Evolutionary conservation across 1,140 invertebrate genomes (phyloP), one percentile per base, ranked within the genome.

Genomic region (Aporrectodea caliginosa): DNA sequence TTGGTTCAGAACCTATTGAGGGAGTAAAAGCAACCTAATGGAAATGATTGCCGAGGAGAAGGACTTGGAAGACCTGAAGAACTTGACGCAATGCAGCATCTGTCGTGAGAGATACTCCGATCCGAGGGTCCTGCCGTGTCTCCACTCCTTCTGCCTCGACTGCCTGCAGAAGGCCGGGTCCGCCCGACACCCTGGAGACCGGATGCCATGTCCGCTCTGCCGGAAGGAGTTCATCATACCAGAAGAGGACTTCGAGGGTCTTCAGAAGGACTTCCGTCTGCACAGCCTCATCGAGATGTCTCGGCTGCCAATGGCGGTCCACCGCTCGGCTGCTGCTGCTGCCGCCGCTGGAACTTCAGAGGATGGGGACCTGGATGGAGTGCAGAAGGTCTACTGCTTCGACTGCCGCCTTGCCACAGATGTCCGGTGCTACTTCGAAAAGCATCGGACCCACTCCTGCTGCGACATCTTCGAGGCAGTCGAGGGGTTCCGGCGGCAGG

Each of bases 101-200:
- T 86, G 85, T 78, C 76, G 78, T 0, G 78, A 84, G 31, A 58
- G 75, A 31, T 85, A 83, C 73, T 82, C 35, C 27, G 73, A 80
- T 35, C 85, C 85, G 1, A 84, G 85, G 79, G 78, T 84, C 22
- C 82, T 86, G 16, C 84, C 84, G 58, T 86, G 85, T 77, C 82
- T 86, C 1, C 85, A 86, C 68, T 82, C 83, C 2, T 85, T 84
- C 75, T 86, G 85, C 78, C 84, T 89, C 31, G 83, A 88, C 12
- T 93, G 92, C 81, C 87, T 93, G 16, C 88, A 90, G 30, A 6
- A 58, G 6, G 43, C 43, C 6, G 43, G 43, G 6, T 12, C 6
- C 43, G 22, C 6, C 43, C 43, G 43, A 6, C 6, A 22, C 22
- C 43, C 43, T 22, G 43, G 43, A 6, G 43, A 58, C 22, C 43